Conservation (phyloP, 2,888 invertebrate species). For the Tanaodytes sp. region DNA sequence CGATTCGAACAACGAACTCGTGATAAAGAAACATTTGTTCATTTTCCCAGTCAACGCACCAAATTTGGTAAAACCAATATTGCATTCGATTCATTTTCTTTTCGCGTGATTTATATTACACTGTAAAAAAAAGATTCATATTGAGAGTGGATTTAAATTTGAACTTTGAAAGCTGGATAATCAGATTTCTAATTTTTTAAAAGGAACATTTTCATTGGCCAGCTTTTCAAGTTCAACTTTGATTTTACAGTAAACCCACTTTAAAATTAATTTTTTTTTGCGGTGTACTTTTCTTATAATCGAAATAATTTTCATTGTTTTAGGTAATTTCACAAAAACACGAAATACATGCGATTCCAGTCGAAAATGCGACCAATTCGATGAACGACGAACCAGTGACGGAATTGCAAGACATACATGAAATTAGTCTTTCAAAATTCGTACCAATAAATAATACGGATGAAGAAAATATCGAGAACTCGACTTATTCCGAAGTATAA, state of each 20-base stretch:
- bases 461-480: conserved; percentile 4
- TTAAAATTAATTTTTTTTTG: too few species aligned
- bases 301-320: too few species aligned
- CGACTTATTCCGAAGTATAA: conserved; percentile 17
- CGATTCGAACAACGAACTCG: conserved; percentile 23
- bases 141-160: too few species aligned
- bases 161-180: too few species aligned
- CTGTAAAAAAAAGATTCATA: too few species aligned
- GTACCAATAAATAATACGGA: conserved; percentile 24
- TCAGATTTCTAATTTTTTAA: too few species aligned
- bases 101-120: too few species aligned
- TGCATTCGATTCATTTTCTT: conserved; percentile 1
- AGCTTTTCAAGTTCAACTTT: too few species aligned
- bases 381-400: conserved; percentile 35
- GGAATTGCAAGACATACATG: conserved; percentile 38
- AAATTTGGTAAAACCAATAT: conserved; percentile 46
- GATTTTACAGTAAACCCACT: too few species aligned
- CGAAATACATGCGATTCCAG: conserved; percentile 43
- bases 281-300: neutral
- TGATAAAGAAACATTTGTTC: conserved; percentile 41
- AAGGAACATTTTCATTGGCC: too few species aligned
- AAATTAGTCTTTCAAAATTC: conserved; percentile 39
- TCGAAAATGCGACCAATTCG: conserved; percentile 24
- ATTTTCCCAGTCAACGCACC: conserved; percentile 47
- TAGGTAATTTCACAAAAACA: conserved; percentile 47